Conservation (phyloP, 2,888 invertebrate species). For the Osedax frankpressi region DNA sequence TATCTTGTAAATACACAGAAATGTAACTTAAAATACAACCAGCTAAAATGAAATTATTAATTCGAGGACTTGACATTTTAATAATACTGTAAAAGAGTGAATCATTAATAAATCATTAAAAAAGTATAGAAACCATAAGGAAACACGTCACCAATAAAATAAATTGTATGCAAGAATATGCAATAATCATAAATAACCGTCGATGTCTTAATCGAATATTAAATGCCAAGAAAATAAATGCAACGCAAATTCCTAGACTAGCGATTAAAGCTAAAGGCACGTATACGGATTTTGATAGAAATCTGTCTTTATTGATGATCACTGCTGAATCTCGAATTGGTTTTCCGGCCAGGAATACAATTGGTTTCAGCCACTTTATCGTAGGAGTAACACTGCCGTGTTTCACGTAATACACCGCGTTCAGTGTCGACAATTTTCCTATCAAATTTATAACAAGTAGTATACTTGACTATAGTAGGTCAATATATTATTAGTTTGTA, state of each 20-base stretch:
- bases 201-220: slow-evolving; percentile 24
- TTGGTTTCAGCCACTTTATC: not conserved
- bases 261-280: slow-evolving; percentile 20
- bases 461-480: too few relatives aligned
- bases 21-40: slow-evolving; percentile 32
- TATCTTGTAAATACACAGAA: slow-evolving; percentile 26
- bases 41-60: slow-evolving; percentile 35
- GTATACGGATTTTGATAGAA: slow-evolving; percentile 20
- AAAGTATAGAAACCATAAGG: not conserved
- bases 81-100: slow-evolving; percentile 29
- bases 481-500: too few relatives aligned
- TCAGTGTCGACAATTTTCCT: not conserved
- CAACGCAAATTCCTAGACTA: slow-evolving; percentile 23
- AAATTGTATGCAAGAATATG: not conserved
- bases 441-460: too few relatives aligned
- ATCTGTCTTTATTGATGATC: slow-evolving; percentile 10
- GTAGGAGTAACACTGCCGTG: not conserved
- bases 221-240: slow-evolving; percentile 23
- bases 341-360: not conserved
- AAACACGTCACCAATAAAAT: not conserved
- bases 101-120: not conserved
- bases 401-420: not conserved
- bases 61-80: slow-evolving; percentile 36
- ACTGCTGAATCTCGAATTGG: slow-evolving; percentile 1
- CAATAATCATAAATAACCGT: slow-evolving; percentile 3